phyloP scores from a whole-genome alignment of 2,797 vertebrate genomes.

The Enteromius argenteus region DNA sequence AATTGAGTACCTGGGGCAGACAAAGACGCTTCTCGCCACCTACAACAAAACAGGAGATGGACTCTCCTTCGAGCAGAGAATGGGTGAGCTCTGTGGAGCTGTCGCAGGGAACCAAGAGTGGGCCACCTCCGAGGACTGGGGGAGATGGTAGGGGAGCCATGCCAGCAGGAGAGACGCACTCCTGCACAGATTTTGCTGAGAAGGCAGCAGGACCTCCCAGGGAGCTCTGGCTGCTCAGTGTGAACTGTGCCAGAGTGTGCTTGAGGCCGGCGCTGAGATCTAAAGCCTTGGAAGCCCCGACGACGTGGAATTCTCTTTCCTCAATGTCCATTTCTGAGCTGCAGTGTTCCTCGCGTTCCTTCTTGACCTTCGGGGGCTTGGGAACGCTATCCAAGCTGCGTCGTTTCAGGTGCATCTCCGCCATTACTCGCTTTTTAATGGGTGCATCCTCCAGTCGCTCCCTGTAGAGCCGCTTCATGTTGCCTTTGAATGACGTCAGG shows the following conservation, averaged over 20 bases:
- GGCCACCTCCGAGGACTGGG: slow-evolving; percentile 89
- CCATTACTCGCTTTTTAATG: slow-evolving; percentile 89
- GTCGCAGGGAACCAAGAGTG: slow-evolving; percentile 93
- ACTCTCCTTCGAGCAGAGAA: slow-evolving; percentile 93
- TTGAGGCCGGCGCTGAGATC: slow-evolving; percentile 96
- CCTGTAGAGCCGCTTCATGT: slow-evolving; percentile 81
- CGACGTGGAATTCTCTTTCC: slow-evolving; percentile 75
- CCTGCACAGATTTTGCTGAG: slow-evolving; percentile 91
- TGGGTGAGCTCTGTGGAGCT: slow-evolving; percentile 97
- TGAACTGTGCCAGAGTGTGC: slow-evolving; percentile 97
- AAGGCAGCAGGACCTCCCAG: slow-evolving; percentile 96
- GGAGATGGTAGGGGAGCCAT: slow-evolving; percentile 91
- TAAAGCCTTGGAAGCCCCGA: slow-evolving; percentile 84
- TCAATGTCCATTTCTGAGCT: slow-evolving; percentile 76
- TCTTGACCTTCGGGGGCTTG: slow-evolving; percentile 88
- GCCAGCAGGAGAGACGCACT: slow-evolving; percentile 81
- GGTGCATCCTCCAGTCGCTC: slow-evolving; percentile 85
- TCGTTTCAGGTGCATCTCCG: slow-evolving; percentile 86
- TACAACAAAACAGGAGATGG: slow-evolving; percentile 96
- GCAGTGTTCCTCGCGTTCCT: slow-evolving; percentile 85
- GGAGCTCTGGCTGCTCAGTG: slow-evolving; percentile 97
- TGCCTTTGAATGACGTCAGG: slow-evolving; percentile 79
- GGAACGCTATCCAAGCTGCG: slow-evolving; percentile 79
- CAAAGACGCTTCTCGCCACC: slow-evolving; percentile 97
- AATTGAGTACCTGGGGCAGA: slow-evolving; percentile 97